Evolutionary conservation across 2,797 vertebrate species (phyloP).

Genomic region (Malacoctenus gilli): DNA sequence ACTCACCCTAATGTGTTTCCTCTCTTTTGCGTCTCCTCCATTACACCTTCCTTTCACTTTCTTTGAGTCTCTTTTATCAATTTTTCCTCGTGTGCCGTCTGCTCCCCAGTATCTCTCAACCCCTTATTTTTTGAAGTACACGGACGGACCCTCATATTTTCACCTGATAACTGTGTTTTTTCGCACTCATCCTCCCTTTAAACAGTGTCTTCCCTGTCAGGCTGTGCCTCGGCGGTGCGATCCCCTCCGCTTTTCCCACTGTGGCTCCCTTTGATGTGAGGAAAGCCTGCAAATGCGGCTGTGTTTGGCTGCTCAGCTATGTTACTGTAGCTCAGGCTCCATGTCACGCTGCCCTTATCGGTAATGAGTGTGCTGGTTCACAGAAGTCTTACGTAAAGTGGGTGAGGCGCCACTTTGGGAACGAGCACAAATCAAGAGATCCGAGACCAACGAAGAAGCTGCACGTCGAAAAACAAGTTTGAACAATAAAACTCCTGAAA

Average conservation of each 20-base stretch:
- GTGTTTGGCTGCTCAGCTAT: constrained; percentile 25
- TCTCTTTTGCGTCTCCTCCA: neutral
- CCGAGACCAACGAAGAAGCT: constrained; percentile 19
- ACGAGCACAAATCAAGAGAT: constrained; percentile 48
- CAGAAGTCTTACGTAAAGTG: constrained; percentile 64
- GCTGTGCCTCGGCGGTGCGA: constrained; percentile 36
- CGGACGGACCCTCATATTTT: neutral
- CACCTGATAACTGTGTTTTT: constrained; percentile 9
- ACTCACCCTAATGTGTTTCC: constrained; percentile 23
- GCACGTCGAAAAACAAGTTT: too few relatives aligned
- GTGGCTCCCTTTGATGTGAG: constrained; percentile 43
- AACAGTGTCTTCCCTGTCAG: constrained; percentile 24
- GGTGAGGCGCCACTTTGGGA: constrained; percentile 50
- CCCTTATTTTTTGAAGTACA: constrained; percentile 1
- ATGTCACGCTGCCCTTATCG: constrained; percentile 63
- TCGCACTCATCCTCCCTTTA: constrained; percentile 20
- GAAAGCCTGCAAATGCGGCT: constrained; percentile 42
- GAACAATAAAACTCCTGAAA: too few relatives aligned
- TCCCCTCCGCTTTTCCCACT: constrained; percentile 29
- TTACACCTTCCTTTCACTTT: too few relatives aligned
- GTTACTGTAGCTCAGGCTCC: constrained; percentile 49
- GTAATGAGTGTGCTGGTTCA: constrained; percentile 56
- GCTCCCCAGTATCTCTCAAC: constrained; percentile 7
- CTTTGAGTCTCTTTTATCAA: constrained; percentile 10
- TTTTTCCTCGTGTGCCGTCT: constrained; percentile 5